Evolutionary conservation across 2,113 vertebrate genomes (phyloP), one percentile per base, ranked within the genome.

Genomic region (Cavia porcellus): DNA sequence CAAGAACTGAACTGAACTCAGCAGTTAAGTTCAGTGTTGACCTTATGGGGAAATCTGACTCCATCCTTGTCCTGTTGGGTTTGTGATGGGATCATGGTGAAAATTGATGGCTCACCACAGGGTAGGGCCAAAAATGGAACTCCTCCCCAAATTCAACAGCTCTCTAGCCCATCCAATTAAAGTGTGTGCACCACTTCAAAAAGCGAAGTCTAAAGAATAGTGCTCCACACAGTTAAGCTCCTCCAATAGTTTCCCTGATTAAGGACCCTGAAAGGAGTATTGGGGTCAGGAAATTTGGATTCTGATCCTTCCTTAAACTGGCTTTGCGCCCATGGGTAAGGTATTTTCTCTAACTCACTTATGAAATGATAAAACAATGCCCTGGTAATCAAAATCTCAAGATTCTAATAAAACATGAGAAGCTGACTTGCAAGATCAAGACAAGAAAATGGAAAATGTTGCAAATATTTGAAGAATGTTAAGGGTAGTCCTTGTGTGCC

Each of bases 331-430:
- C 50, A 14, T 84, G 28, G 19, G 77, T 30, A 92, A 64, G 74
- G 35, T 62, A 92, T 80, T 42, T 87, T 70, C 50, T 59, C 55
- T 35, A 52, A 93, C 30, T 62, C 24, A 82, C 57, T 35, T 13
- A 61, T 92, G 81, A 92, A 66, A 88, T 61, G 28, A 30, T 83
- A 88, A 74, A 22, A 72, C 15, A 80, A 55, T 38, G 68, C 47
- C 42, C 88, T 82, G 28, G 45, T 55, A 93, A 89, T 81, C 89
- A 96, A 80, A 94, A 91, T 89, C 30, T 22, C 62, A 91, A 87
- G 79, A 50, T 8, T 50, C 84, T 47, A 32, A 77, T 12, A 87
- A 93, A 95, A 83, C 10, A 72, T 70, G 15, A 89, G 45, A 96
- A 68, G 68, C 25, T 83, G 61, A 81, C 74, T 42, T 77, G 22